A percentile compares a stretch with the other conserved stretches of the same genome.
phyloP scores from a whole-genome alignment of 2,888 invertebrate genomes.

The Resseliella maxima region DNA sequence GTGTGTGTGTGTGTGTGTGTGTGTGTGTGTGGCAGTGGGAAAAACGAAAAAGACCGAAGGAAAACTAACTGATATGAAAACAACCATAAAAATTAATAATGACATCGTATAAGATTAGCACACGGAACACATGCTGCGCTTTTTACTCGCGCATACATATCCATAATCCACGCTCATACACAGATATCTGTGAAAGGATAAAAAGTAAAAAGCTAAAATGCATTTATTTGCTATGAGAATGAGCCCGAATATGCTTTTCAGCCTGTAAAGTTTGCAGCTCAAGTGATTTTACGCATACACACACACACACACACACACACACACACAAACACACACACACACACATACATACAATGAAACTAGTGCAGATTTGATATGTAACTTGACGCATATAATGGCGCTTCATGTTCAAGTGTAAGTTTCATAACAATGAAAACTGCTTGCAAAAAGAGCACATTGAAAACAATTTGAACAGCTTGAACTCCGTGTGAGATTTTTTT shows the following conservation, averaged over 20 bases:
- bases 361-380: background rate
- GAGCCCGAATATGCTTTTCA: background rate
- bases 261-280: background rate
- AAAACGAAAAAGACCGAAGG: too few species aligned
- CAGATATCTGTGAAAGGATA: background rate
- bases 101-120: slow-evolving; percentile 17
- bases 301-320: background rate
- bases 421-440: background rate
- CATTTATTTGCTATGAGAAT: background rate
- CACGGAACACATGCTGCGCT: background rate
- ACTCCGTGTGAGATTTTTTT: background rate
- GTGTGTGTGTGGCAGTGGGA: too few species aligned
- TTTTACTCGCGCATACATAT: background rate
- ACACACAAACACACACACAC: background rate
- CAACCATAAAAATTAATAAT: background rate
- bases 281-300: background rate
- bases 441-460: background rate
- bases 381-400: background rate
- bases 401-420: background rate
- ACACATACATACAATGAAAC: background rate
- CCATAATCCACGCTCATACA: background rate
- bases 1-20: too few species aligned
- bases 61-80: background rate
- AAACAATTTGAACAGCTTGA: background rate
- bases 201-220: slow-evolving; percentile 2